Percentiles rank a stretch among this genome's conserved stretches.
Evolutionary conservation across 2,113 vertebrate genomes (phyloP).

Genomic region (Ictalurus furcatus): DNA sequence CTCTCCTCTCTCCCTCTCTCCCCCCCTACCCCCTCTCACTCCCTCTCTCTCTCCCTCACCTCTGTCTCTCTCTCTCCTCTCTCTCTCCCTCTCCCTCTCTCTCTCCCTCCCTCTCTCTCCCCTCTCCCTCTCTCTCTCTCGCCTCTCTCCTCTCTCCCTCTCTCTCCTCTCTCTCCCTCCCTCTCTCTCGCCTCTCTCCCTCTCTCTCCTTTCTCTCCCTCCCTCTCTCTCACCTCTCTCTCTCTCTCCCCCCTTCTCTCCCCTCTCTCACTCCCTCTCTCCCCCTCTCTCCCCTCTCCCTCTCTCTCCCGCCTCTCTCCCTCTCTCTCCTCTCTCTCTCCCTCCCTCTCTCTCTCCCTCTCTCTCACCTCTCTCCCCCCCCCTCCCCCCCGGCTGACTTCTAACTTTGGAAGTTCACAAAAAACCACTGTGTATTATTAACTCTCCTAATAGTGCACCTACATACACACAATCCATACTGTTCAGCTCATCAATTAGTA

Average conservation of each 20-base stretch:
- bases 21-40: rapidly evolving
- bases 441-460: neutral
- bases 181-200: neutral
- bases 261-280: neutral
- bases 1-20: neutral
- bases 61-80: neutral
- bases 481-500: neutral
- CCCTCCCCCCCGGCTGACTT: too few species aligned
- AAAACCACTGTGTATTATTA: neutral
- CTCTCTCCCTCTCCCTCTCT: too few species aligned
- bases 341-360: neutral
- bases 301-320: too few species aligned
- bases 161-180: neutral
- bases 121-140: too few species aligned
- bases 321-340: too few species aligned
- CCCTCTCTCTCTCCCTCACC: too few species aligned
- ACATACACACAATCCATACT: neutral
- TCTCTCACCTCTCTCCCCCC: neutral
- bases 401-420: neutral
- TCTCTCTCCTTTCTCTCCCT: too few species aligned
- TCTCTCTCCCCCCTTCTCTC: neutral
- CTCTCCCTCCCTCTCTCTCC: too few species aligned
- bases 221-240: neutral
- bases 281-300: too few species aligned
- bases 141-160: neutral